These are phyloP conservation scores for Apotomis betuletana DNA, from an alignment of 2,888 invertebrate genomes.

Conservation along the genomic window DNA sequence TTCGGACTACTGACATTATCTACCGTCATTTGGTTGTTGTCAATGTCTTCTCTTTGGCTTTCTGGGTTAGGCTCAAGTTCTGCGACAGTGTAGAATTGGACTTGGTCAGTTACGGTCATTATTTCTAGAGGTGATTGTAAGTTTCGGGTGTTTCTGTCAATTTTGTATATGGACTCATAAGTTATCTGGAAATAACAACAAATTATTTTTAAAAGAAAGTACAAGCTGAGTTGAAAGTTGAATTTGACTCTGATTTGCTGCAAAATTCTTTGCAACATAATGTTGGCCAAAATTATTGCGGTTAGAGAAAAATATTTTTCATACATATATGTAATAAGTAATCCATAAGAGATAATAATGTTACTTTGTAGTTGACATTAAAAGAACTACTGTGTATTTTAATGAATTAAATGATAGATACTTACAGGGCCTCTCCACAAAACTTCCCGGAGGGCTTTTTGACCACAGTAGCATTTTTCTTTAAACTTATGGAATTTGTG, in stretches of 20 bases:
- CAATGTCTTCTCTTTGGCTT: conserved; percentile 41
- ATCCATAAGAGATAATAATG: too few species aligned
- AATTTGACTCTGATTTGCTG: too few species aligned
- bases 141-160: conserved; percentile 54
- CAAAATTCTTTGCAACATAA: too few species aligned
- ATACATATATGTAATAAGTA: too few species aligned
- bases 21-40: too few species aligned
- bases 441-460: conserved; percentile 60
- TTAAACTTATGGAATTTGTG: conserved; percentile 71
- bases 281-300: too few species aligned
- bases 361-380: too few species aligned
- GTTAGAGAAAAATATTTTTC: too few species aligned
- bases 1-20: conserved; percentile 38
- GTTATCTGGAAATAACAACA: conserved; percentile 49
- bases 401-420: conserved; percentile 37
- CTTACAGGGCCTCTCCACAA: conserved; percentile 64
- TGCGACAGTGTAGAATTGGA: conserved; percentile 51
- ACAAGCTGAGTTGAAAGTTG: too few species aligned
- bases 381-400: too few species aligned
- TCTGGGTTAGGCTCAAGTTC: conserved; percentile 43
- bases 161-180: conserved; percentile 62
- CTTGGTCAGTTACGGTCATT: conserved; percentile 47
- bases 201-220: neutral
- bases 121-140: conserved; percentile 55
- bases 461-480: conserved; percentile 65